A percentile compares a stretch with the other conserved stretches of the same genome.
These are phyloP conservation scores for Carcharodon carcharias DNA, from an alignment of 2,797 vertebrate genomes.

Conservation along the genomic window DNA sequence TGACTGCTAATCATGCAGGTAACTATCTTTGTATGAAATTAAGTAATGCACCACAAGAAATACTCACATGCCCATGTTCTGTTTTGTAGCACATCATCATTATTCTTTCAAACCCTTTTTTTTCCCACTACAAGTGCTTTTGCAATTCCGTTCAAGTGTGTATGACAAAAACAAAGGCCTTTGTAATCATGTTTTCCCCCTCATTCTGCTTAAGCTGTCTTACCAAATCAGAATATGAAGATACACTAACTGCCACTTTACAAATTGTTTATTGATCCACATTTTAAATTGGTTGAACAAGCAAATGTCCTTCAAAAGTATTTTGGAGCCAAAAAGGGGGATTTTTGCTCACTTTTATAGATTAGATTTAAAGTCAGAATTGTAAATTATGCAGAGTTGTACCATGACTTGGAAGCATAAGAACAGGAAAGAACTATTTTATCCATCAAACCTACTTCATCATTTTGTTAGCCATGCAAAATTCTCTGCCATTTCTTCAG, in stretches of 20 bases:
- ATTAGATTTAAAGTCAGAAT: not conserved
- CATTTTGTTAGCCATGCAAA: not conserved
- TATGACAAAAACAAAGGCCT: not conserved
- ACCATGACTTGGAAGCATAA: too few species aligned
- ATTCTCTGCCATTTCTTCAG: not conserved
- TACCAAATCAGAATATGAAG: not conserved
- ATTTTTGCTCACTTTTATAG: not conserved
- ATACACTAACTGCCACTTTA: not conserved
- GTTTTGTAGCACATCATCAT: too few species aligned
- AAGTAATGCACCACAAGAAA: not conserved
- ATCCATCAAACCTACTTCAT: not conserved
- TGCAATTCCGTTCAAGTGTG: not conserved
- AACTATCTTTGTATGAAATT: constrained; percentile 38
- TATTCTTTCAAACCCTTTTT: not conserved
- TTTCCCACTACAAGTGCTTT: not conserved
- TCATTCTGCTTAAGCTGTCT: not conserved
- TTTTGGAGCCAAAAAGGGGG: not conserved
- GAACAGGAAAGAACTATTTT: not conserved
- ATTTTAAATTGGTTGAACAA: not conserved
- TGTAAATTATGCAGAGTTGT: not conserved
- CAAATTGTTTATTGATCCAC: not conserved
- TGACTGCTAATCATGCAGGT: constrained; percentile 77
- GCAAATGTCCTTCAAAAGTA: not conserved
- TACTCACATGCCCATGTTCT: not conserved
- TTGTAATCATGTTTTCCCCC: not conserved